Evolutionary conservation across 23 tunicate genomes (phyloP).

Genomic region (Styela plicata): DNA sequence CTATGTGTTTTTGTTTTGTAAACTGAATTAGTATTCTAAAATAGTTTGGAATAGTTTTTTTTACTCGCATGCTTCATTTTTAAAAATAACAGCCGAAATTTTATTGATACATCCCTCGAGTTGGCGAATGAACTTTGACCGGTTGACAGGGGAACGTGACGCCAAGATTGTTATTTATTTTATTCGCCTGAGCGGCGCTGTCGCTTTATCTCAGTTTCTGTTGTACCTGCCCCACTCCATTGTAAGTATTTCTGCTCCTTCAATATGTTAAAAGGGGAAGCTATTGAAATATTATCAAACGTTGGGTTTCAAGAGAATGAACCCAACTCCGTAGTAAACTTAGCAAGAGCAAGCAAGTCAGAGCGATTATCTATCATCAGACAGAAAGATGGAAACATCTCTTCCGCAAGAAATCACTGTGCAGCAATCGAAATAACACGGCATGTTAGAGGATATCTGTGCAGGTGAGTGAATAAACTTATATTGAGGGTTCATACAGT

Average conservation of each 20-base stretch:
- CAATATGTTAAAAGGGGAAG: constrained; percentile 3
- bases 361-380: constrained; percentile 27
- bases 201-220: too few relatives aligned
- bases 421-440: constrained; percentile 75
- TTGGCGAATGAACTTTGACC: not conserved
- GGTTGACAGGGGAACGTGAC: not conserved
- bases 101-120: too few relatives aligned
- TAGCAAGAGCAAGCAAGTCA: constrained; percentile 43
- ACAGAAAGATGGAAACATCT: not conserved
- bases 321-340: not conserved
- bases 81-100: too few relatives aligned
- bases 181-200: too few relatives aligned
- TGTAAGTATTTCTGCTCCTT: too few relatives aligned
- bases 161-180: too few relatives aligned
- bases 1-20: too few relatives aligned
- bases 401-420: constrained; percentile 18
- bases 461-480: constrained; percentile 68
- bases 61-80: too few relatives aligned
- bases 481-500: too few relatives aligned
- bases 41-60: too few relatives aligned
- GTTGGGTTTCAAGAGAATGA: not conserved
- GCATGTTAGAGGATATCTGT: constrained; percentile 58
- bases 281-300: not conserved
- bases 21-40: too few relatives aligned
- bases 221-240: too few relatives aligned